A percentile compares a stretch with the other conserved stretches of the same genome.
Conservation (phyloP, 2,888 invertebrate species). For the Uropetala carovei region DNA sequence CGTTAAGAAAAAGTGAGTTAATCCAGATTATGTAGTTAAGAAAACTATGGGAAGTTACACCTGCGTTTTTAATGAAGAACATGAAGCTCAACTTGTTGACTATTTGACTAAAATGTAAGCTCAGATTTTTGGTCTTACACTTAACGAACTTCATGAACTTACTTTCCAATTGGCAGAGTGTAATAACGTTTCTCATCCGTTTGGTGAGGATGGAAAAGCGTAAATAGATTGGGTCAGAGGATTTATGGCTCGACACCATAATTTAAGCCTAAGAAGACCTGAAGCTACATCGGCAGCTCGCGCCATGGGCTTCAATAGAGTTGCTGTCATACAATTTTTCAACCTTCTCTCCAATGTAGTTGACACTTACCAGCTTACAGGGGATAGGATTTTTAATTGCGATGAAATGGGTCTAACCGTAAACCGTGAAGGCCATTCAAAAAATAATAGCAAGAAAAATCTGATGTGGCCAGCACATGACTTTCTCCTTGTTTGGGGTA, state of each 20-base stretch:
- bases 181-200: neutral
- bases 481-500: too few species aligned
- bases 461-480: too few species aligned
- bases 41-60: neutral
- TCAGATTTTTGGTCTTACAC: neutral
- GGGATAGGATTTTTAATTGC: constrained; percentile 27
- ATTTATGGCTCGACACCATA: neutral
- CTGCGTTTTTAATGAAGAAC: neutral
- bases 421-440: constrained; percentile 30
- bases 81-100: neutral
- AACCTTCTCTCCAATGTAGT: neutral
- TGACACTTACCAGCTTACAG: neutral
- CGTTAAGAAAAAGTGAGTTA: neutral
- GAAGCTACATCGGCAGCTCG: constrained; percentile 5
- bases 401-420: constrained; percentile 17
- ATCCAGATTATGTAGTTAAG: neutral
- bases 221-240: too few species aligned
- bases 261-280: neutral
- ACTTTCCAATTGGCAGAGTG: constrained; percentile 68
- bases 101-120: constrained; percentile 25
- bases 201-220: too few species aligned
- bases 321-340: constrained; percentile 2
- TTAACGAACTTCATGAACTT: neutral
- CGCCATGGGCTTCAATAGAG: constrained; percentile 33
- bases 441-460: neutral